Conservation (phyloP, 2,888 invertebrate genomes). For the Caenorhabditis doughertyi region DNA sequence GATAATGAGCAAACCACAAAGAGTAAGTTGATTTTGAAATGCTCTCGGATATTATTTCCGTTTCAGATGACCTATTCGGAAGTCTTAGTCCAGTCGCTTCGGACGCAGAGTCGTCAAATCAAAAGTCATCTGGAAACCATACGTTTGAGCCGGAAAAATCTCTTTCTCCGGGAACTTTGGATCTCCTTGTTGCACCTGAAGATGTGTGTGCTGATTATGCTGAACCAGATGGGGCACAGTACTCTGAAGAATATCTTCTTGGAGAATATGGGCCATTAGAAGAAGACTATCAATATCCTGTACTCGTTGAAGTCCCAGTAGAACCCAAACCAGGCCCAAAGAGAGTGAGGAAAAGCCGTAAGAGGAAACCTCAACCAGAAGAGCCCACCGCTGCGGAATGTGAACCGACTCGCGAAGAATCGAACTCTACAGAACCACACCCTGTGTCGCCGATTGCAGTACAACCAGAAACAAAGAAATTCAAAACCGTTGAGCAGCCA, state of each 20-base stretch:
- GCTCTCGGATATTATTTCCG: too few relatives aligned
- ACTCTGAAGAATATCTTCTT: background rate
- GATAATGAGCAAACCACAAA: background rate
- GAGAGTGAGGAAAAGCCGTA: too few relatives aligned
- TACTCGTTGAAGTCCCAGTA: background rate
- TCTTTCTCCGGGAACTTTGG: background rate
- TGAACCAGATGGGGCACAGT: background rate
- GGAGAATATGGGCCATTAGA: slow-evolving; percentile 3
- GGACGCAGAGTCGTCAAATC: too few relatives aligned
- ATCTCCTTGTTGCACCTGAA: background rate
- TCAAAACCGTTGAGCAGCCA: too few relatives aligned
- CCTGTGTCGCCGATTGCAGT: too few relatives aligned
- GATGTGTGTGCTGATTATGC: background rate
- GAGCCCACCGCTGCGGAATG: too few relatives aligned
- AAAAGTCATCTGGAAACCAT: background rate
- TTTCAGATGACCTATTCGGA: background rate
- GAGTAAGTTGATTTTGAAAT: too few relatives aligned
- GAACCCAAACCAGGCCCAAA: background rate
- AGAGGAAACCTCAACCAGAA: too few relatives aligned
- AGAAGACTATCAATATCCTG: background rate
- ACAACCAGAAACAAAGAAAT: too few relatives aligned
- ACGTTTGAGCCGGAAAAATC: background rate
- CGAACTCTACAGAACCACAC: too few relatives aligned
- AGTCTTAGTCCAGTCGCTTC: background rate
- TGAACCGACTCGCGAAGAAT: too few relatives aligned